phyloP scores from a whole-genome alignment of 2,888 invertebrate genomes.

The Poecilus cupreus region DNA sequence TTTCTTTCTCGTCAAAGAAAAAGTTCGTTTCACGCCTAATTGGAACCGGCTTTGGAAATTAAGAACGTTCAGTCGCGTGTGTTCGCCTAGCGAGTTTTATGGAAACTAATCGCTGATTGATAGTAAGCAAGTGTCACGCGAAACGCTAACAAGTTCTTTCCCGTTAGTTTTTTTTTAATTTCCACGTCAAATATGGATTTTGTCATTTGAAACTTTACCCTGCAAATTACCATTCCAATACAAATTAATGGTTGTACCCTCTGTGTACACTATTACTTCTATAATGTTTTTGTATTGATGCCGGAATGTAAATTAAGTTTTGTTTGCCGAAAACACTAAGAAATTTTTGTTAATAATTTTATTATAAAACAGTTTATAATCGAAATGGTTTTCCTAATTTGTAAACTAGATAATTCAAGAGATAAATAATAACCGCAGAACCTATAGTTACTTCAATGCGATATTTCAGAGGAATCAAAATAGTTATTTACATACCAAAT shows the following conservation, averaged over 20 bases:
- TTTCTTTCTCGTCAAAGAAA: conserved; percentile 26
- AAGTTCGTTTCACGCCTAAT: conserved; percentile 31
- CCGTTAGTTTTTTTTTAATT: conserved; percentile 22
- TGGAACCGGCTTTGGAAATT: conserved; percentile 23
- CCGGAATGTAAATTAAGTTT: too few species aligned
- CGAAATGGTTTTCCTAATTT: too few species aligned
- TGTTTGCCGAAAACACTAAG: too few species aligned
- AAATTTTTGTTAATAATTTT: too few species aligned
- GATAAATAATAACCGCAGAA: too few species aligned
- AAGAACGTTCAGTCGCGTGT: conserved; percentile 33
- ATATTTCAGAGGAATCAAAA: too few species aligned
- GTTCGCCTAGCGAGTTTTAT: conserved; percentile 8
- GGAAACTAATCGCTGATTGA: conserved; percentile 52
- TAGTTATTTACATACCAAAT: too few species aligned
- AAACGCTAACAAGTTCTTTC: conserved; percentile 45
- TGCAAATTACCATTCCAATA: not conserved
- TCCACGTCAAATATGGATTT: conserved; percentile 23
- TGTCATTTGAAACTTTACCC: not conserved
- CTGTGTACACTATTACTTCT: not conserved
- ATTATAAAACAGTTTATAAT: too few species aligned
- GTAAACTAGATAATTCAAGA: too few species aligned
- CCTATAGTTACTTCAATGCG: too few species aligned
- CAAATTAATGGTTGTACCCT: not conserved
- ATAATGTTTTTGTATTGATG: too few species aligned
- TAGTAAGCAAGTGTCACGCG: conserved; percentile 30